Percentiles rank a stretch among this genome's conserved stretches.
These are phyloP conservation scores for Harlomillsia oculata DNA, from an alignment of 1,140 invertebrate genomes.

Conservation along the genomic window DNA sequence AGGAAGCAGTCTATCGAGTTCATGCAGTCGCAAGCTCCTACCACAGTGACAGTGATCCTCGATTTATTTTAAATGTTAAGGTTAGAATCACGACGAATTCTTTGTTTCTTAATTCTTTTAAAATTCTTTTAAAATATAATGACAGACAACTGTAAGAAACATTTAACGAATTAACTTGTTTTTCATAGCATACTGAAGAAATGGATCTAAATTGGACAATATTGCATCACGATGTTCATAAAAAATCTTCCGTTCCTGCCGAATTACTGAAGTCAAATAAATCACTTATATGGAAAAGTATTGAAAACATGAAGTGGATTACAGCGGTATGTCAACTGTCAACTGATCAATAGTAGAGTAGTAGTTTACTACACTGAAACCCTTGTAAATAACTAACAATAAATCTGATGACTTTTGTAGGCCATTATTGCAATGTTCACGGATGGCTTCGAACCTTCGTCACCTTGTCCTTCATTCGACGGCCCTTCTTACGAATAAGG, in stretches of 20 bases:
- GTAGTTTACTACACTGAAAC: background rate
- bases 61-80: background rate
- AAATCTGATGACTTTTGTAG: slow-evolving; percentile 4
- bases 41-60: background rate
- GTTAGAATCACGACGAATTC: background rate
- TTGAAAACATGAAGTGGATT: slow-evolving; percentile 17
- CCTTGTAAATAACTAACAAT: background rate
- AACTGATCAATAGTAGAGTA: background rate
- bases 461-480: slow-evolving; percentile 4
- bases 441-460: background rate
- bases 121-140: background rate
- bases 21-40: slow-evolving; percentile 9
- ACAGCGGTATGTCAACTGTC: background rate
- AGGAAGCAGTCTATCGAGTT: slow-evolving; percentile 17
- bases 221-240: slow-evolving; percentile 20
- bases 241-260: background rate
- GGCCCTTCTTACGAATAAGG: too few relatives aligned
- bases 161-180: background rate
- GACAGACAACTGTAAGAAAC: background rate
- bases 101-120: background rate
- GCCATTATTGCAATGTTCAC: background rate
- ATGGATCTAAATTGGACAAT: slow-evolving; percentile 24
- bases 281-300: slow-evolving; percentile 14
- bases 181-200: slow-evolving; percentile 26
- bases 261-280: slow-evolving; percentile 16